Evolutionary conservation across 2,888 invertebrate genomes (phyloP).

Genomic region (Rhyacophila evoluta): DNA sequence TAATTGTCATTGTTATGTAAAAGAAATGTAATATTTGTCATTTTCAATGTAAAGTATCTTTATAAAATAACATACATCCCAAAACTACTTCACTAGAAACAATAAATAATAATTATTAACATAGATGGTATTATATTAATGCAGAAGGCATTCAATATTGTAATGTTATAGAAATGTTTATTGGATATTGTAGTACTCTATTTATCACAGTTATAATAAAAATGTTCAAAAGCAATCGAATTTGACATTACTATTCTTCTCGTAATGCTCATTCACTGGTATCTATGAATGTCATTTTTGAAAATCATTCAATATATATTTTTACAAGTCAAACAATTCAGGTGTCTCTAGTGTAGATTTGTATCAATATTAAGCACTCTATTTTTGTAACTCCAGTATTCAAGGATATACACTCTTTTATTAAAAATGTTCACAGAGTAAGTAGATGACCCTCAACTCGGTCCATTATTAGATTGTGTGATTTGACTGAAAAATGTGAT

Average conservation of each 20-base stretch:
- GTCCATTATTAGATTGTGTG: constrained; percentile 36
- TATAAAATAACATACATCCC: neutral
- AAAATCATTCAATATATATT: constrained; percentile 36
- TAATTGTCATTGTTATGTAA: constrained; percentile 7
- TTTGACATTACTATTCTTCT: neutral
- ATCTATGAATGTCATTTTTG: neutral
- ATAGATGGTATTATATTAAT: constrained; percentile 1
- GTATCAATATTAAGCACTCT: constrained; percentile 40
- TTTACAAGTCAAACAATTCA: constrained; percentile 40
- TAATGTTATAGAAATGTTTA: constrained; percentile 22
- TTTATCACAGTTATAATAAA: neutral
- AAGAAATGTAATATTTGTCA: constrained; percentile 8
- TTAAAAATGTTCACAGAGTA: constrained; percentile 11
- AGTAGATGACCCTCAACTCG: neutral
- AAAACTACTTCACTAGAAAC: constrained; percentile 14
- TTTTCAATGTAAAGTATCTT: neutral
- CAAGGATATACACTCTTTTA: constrained; percentile 11
- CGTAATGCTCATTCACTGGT: neutral
- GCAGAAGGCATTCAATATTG: neutral
- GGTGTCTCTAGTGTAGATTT: constrained; percentile 37
- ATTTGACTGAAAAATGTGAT: constrained; percentile 48
- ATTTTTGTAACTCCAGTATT: constrained; percentile 42
- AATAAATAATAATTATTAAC: neutral
- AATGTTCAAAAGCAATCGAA: neutral
- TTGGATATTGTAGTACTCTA: neutral